Base-by-base conservation (phyloP, 2,888 invertebrate species). In the Alentia gelatinosa region DNA sequence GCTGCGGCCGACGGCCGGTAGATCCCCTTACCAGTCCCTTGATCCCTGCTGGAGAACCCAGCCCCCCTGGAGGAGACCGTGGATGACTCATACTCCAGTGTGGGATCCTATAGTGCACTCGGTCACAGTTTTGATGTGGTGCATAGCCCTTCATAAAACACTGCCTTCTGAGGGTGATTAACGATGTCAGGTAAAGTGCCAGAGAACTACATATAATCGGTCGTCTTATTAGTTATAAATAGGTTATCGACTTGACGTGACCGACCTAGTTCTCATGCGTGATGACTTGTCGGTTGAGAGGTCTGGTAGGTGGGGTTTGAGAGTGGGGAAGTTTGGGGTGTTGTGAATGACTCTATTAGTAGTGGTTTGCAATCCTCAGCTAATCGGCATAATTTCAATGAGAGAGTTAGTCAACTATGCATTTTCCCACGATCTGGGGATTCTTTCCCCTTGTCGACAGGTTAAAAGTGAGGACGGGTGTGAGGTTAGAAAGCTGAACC, bases 11-110 rank as follows among this genome's bases (percentile, higher is more conserved):
- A 33, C 83, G 83, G 23, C 40, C 83, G 37, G 19, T 37, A 39
- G 83, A 83, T 83, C 83, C n/a, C 39, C 26, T 83, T 83, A 83
- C 83, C n/a, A 30, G 83, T 1, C n/a, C 40, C 83, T 83, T 83
- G 83, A 83, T 83, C 83, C 83, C 40, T 83, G 39, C 83, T 83
- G 40, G 83, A 83, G 37, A 35, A 35, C 1, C 83, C 39, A 40
- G 83, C 39, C 7, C 83, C 75, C 83, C 83, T 39, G 40, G 40
- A 83, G 83, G 39, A 39, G 37, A 7, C n/a, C 40, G n/a, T n/a
- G 1, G 39, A 83, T 83, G 83, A 83, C 39, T 83, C 83, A 83
- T 39, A 40, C 3, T 35, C 83, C 5, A 35, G 7, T 9, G 26
- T 33, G 30, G 75, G 75, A 15, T 75, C 75, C 37, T 75, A 75